Percentiles rank a stretch among this genome's conserved stretches.
Evolutionary conservation across 2,797 vertebrate genomes (phyloP).

Genomic region (Myripristis murdjan): DNA sequence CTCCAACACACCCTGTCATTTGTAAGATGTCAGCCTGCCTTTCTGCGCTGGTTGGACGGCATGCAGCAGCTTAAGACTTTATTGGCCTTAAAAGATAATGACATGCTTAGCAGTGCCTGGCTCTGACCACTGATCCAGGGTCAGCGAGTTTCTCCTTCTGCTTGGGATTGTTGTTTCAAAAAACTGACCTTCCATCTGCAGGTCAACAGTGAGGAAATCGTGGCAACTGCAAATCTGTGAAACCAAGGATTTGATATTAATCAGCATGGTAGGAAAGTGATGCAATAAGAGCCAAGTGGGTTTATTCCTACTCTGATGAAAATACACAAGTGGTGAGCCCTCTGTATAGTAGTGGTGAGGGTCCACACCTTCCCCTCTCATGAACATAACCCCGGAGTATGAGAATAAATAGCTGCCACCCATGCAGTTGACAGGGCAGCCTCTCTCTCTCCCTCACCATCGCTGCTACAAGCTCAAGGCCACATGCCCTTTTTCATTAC

Average conservation of each 20-base stretch:
- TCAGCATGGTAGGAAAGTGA: background rate
- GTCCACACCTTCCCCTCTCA: slow-evolving; percentile 16
- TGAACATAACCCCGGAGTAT: background rate
- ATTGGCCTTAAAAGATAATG: slow-evolving; percentile 81
- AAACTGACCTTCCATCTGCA: slow-evolving; percentile 29
- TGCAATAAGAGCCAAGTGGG: background rate
- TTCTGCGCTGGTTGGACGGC: slow-evolving; percentile 57
- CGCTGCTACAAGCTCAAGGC: slow-evolving; percentile 77
- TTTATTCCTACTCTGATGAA: slow-evolving; percentile 15
- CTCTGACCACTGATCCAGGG: slow-evolving; percentile 55
- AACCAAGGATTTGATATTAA: background rate
- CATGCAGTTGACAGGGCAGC: slow-evolving; percentile 76
- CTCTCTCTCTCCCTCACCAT: slow-evolving; percentile 65
- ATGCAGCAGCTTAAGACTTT: slow-evolving; percentile 65
- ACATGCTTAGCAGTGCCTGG: slow-evolving; percentile 53
- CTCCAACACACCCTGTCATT: slow-evolving; percentile 67
- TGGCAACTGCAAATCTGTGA: too few relatives aligned
- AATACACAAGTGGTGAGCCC: slow-evolving; percentile 1
- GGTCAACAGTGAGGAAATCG: too few relatives aligned
- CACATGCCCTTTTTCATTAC: slow-evolving; percentile 88
- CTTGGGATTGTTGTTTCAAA: slow-evolving; percentile 15
- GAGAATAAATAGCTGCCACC: slow-evolving; percentile 79
- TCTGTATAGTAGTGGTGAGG: background rate
- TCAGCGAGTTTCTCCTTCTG: slow-evolving; percentile 61
- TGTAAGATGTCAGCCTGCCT: slow-evolving; percentile 58